Evolutionary conservation across 1,140 invertebrate genomes (phyloP), one percentile per base, ranked within the genome.

Genomic region (Ptiloglossa arizonensis): DNA sequence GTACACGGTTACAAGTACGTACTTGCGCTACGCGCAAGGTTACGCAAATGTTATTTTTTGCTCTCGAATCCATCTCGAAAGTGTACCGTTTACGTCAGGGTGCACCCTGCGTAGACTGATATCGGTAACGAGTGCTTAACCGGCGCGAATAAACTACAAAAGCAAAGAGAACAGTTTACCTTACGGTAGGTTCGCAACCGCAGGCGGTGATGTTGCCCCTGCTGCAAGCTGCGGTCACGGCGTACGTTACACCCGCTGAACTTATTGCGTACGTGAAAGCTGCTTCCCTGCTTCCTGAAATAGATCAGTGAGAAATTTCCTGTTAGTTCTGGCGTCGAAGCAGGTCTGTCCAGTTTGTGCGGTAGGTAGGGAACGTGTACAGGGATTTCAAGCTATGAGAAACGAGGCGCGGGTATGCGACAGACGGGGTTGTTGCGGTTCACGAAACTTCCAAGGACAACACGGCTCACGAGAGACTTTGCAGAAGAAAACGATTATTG

Each of bases 181-280:
- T 91, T 82, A 91, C 84, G 72, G 90, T 87, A 13, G 94, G 92
- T 86, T 97, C 96, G 90, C 98, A 99, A 70, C 97, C 96, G 89
- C 98, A 99, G 29, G 96, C 94, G 17, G 96, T 95, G 74, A 98
- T 96, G 90, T 98, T 97, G 22, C 98, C 98, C 41, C 96, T 94
- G 67, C 96, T 97, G 93, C 98, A 99, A 13, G 97, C 97, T 59
- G 96, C 95, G 57, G 97, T 97, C n/a, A 99, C 95, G 4, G 97
- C 95, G 89, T 98, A 97, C 5, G 97, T 96, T 15, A 98, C 97
- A 4, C 97, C 98, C 0, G 97, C 97, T 69, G 97, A 96, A 73
- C 96, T 96, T 88, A 98, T 96, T 27, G 97, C 97, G 92, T 98
- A 98, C 0, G 97, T 96, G 91, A 97, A 98, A 17, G 97, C 97